Evolutionary conservation across 2,113 vertebrate genomes (phyloP), one percentile per base, ranked within the genome.

Genomic region (Paracanthobrama guichenoti): DNA sequence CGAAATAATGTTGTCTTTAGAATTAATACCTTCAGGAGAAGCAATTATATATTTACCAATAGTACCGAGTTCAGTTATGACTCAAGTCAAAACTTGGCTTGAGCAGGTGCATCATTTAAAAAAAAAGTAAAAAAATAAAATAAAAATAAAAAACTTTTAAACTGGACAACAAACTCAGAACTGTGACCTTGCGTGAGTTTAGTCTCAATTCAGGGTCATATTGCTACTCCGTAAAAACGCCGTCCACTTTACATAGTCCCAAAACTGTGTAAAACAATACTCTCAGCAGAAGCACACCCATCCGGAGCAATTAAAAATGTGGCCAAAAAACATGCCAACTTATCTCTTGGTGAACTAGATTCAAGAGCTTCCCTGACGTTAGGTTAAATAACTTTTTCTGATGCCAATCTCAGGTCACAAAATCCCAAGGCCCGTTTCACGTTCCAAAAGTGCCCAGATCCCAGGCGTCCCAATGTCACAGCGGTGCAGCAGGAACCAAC

Each of bases 401-500:
- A 20, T 78, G 39, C 55, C 48, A 82, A 31, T 46, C 72, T 84
- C 73, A 87, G 57, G 79, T 83, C 74, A 69, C 53, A 67, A 18
- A 77, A 75, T 86, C 85, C 81, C 79, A 75, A 59, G 79, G 77
- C 86, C 83, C 85, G 53, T 59, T 60, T 79, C 5, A 1, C 1
- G 39, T 80, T 85, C 87, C 82, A 81, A 82, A 84, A 71, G 67
- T 80, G 81, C 64, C 81, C 85, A 64, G 84, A 82, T 86, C 83
- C 91, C 81, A 85, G 76, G 84, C 83, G 86, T 92, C 89, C 90
- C 60, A 78, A 81, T 67, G 83, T 60, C 84, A 83, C 28, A 46
- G 87, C 69, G 80, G 69, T 26, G 28, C 48, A 84, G 82, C 48
- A 85, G 90, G 88, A 84, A 97, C 97, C 97, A 95, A 99, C 98